Conservation (phyloP, 2,797 vertebrate species). For the Catamblyrhynchus diadema region DNA sequence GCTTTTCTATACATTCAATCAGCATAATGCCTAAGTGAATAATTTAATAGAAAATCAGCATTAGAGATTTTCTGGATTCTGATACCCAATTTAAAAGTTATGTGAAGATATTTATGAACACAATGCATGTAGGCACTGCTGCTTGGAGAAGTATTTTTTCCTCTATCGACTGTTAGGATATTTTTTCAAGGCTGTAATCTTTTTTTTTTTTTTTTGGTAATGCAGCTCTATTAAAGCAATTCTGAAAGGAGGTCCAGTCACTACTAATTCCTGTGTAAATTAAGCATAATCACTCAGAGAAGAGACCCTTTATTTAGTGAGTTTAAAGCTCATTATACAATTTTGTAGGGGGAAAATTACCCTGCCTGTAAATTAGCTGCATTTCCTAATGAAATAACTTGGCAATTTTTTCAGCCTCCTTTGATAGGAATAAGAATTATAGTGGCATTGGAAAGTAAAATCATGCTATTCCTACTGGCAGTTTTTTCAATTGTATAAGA, state of each 20-base stretch:
- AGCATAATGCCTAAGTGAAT: background rate
- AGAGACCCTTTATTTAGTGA: conserved; percentile 56
- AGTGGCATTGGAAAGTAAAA: background rate
- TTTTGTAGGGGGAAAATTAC: conserved; percentile 61
- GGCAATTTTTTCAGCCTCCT: conserved; percentile 13
- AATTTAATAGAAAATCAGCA: background rate
- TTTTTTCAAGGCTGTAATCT: background rate
- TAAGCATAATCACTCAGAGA: conserved; percentile 48
- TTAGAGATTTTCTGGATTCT: background rate
- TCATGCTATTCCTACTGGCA: background rate
- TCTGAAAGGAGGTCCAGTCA: conserved; percentile 25
- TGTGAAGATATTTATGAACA: background rate
- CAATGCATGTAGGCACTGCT: background rate
- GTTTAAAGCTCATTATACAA: conserved; percentile 63
- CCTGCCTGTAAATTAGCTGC: conserved; percentile 34
- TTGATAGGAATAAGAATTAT: conserved; percentile 14
- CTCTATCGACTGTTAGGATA: rapidly evolving
- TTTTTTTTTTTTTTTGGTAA: background rate
- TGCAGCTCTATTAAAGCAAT: background rate
- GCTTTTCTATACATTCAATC: background rate
- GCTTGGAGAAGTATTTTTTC: background rate
- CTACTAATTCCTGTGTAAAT: conserved; percentile 56
- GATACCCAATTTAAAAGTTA: background rate
- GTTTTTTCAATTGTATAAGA: conserved; percentile 7
- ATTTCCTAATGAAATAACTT: conserved; percentile 61